Conservation (phyloP, 64 coral and sea anemone genomes). For the Cladopsammia gracilis region DNA sequence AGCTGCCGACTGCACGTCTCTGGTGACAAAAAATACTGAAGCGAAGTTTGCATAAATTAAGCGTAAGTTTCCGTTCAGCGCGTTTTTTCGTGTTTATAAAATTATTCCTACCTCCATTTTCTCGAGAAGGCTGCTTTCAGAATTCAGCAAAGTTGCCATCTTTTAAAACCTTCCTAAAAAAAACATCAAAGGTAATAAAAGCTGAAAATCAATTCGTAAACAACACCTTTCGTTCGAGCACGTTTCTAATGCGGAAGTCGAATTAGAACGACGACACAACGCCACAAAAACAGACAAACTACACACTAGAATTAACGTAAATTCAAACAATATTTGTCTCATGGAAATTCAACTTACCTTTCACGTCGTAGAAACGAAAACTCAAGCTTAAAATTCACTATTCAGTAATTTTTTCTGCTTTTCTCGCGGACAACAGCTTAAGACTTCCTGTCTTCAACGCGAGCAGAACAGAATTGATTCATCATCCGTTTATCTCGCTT, state of each 20-base stretch:
- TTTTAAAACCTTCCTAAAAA: neutral
- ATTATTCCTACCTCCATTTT: constrained; percentile 22
- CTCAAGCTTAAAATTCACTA: neutral
- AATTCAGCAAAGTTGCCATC: constrained; percentile 1
- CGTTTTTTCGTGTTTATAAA: neutral
- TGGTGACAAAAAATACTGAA: neutral
- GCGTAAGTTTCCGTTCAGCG: neutral
- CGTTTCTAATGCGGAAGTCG: neutral
- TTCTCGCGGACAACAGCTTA: neutral
- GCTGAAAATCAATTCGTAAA: no score
- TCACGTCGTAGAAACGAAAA: neutral
- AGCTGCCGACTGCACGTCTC: neutral
- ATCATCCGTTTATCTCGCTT: neutral
- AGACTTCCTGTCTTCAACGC: neutral
- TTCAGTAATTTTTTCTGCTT: neutral
- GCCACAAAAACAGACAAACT: neutral
- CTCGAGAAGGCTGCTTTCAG: neutral
- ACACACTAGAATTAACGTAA: neutral
- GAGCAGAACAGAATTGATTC: neutral
- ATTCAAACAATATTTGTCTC: neutral
- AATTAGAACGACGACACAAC: neutral
- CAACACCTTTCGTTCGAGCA: neutral
- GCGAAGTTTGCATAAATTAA: neutral
- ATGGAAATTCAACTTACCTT: neutral
- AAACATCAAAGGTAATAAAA: no score